Percentiles rank a stretch among this genome's conserved stretches.
Evolutionary conservation across 2,113 vertebrate genomes (phyloP).

Genomic region (Probosciger aterrimus): DNA sequence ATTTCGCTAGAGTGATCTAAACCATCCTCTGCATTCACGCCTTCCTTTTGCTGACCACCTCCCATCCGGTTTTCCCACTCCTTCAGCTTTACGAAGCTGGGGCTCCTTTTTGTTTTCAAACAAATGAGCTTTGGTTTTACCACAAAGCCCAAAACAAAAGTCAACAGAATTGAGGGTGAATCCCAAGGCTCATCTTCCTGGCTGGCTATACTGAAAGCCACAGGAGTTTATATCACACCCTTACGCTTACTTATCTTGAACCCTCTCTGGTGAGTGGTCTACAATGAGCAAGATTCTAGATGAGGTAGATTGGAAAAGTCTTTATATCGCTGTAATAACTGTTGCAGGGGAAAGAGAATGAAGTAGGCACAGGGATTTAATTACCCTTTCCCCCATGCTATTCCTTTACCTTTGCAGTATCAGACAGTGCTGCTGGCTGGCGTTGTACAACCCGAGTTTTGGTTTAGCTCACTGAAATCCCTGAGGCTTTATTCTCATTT

Average conservation of each 20-base stretch:
- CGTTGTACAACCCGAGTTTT: conserved; percentile 17
- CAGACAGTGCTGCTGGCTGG: not conserved
- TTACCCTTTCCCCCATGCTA: not conserved
- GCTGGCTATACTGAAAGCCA: not conserved
- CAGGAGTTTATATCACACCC: not conserved
- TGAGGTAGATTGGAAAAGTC: conserved; percentile 46
- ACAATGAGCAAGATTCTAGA: not conserved
- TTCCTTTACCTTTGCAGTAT: not conserved
- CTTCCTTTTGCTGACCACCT: not conserved
- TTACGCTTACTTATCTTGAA: not conserved
- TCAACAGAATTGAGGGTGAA: not conserved
- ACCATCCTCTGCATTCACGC: not conserved
- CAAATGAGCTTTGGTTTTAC: not conserved
- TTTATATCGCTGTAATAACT: not conserved
- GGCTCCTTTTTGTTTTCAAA: not conserved
- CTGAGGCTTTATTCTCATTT: conserved; percentile 16
- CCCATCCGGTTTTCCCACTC: not conserved
- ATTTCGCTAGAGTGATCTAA: not conserved
- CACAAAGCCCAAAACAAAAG: not conserved
- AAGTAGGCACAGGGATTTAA: not conserved
- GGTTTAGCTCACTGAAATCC: conserved; percentile 2
- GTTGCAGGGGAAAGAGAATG: not conserved
- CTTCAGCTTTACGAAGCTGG: not conserved
- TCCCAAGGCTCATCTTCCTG: not conserved
- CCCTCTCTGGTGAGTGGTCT: not conserved